A percentile compares a stretch with the other conserved stretches of the same genome.
Evolutionary conservation across 2,113 vertebrate species (phyloP).

Genomic region (Pterocles burchelli): DNA sequence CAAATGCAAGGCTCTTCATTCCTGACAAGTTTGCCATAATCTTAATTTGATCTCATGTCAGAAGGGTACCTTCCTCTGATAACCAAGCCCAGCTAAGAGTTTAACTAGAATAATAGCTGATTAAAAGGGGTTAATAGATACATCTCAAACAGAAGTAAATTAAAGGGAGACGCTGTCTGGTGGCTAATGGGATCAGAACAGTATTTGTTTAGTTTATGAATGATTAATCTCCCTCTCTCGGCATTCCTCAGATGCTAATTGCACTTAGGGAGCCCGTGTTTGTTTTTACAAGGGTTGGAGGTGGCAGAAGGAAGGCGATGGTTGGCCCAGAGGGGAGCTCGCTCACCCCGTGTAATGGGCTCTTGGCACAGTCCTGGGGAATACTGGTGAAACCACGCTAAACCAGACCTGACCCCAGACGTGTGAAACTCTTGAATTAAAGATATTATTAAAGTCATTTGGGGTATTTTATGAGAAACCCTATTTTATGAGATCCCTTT

Average conservation of each 20-base stretch:
- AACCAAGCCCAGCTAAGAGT: slow-evolving; percentile 15
- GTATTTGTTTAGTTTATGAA: slow-evolving; percentile 74
- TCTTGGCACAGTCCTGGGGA: neutral
- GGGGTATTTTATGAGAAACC: neutral
- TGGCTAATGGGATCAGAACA: slow-evolving; percentile 69
- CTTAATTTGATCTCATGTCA: slow-evolving; percentile 60
- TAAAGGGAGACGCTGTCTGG: slow-evolving; percentile 18
- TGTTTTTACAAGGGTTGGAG: slow-evolving; percentile 52
- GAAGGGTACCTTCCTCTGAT: slow-evolving; percentile 23
- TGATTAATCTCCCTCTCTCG: slow-evolving; percentile 62
- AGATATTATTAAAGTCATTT: neutral
- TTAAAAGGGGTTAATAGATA: slow-evolving; percentile 59
- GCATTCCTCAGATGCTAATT: slow-evolving; percentile 63
- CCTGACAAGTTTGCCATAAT: slow-evolving; percentile 52
- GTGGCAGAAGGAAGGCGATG: slow-evolving; percentile 34
- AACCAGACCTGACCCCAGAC: neutral
- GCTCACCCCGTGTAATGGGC: neutral
- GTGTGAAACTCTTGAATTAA: neutral
- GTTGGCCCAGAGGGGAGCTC: neutral
- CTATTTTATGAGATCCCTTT: neutral
- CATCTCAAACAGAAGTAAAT: slow-evolving; percentile 45
- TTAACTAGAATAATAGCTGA: slow-evolving; percentile 31
- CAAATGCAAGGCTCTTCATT: neutral
- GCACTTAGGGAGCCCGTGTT: slow-evolving; percentile 53
- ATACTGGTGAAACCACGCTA: neutral